Conservation (phyloP, 1,140 invertebrate species). For the Zaprionus tsacasi region DNA sequence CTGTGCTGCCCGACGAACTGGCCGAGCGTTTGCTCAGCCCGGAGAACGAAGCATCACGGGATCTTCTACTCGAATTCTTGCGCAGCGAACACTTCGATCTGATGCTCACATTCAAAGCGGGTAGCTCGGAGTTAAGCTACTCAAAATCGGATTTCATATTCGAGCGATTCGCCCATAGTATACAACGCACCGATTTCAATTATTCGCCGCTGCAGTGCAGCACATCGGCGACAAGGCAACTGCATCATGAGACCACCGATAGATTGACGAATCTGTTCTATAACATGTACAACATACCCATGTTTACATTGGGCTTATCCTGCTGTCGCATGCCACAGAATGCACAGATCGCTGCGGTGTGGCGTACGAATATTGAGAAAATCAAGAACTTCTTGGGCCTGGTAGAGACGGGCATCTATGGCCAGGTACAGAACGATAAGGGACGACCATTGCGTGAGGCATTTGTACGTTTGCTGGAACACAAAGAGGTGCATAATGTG, state of each 20-base stretch:
- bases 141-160: constrained; percentile 65
- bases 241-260: constrained; percentile 62
- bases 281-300: constrained; percentile 86
- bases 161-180: constrained; percentile 72
- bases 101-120: constrained; percentile 73
- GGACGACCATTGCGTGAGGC: constrained; percentile 89
- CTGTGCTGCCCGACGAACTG: constrained; percentile 69
- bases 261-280: constrained; percentile 86
- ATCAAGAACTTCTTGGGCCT: constrained; percentile 87
- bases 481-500: constrained; percentile 86
- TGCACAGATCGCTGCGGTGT: constrained; percentile 88
- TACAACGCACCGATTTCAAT: constrained; percentile 73
- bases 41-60: constrained; percentile 54
- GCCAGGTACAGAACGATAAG: constrained; percentile 88
- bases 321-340: constrained; percentile 92
- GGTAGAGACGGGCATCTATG: constrained; percentile 88
- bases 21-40: constrained; percentile 74
- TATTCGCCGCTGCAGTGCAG: constrained; percentile 71
- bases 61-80: constrained; percentile 72
- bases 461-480: constrained; percentile 87
- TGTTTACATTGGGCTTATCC: constrained; percentile 87
- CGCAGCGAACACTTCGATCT: constrained; percentile 73
- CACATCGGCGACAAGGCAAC: constrained; percentile 53
- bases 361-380: constrained; percentile 90
- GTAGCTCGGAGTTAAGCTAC: constrained; percentile 69